Evolutionary conservation across 2,113 vertebrate genomes (phyloP).

Genomic region (Dicrurus megarhynchus): DNA sequence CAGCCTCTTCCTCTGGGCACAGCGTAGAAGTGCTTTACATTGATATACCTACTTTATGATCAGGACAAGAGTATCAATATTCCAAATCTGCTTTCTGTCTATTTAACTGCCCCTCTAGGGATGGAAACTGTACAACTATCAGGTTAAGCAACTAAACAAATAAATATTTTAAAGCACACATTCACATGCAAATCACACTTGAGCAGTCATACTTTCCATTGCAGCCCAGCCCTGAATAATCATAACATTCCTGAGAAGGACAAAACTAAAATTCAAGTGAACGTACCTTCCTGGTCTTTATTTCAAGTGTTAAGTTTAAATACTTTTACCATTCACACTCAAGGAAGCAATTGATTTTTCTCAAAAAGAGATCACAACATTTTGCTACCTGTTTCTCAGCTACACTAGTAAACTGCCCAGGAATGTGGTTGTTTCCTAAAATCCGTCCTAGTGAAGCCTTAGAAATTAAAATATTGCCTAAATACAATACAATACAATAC

Average conservation of each 20-base stretch:
- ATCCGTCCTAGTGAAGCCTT: not conserved
- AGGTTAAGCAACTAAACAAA: not conserved
- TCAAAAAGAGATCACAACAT: not conserved
- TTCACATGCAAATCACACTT: not conserved
- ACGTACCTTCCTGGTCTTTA: not conserved
- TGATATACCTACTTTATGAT: not conserved
- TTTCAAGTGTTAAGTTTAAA: not conserved
- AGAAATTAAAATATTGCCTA: not conserved
- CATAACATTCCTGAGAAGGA: accelerated
- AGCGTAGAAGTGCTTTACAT: not conserved
- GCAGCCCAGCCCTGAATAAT: not conserved
- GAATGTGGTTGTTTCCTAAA: not conserved
- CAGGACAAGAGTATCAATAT: not conserved
- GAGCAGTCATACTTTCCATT: not conserved
- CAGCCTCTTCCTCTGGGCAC: not conserved
- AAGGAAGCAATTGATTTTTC: not conserved
- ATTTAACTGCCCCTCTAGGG: not conserved
- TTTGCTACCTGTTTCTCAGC: not conserved
- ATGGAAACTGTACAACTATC: not conserved
- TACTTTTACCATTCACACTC: not conserved
- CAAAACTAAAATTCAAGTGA: not conserved
- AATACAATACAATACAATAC: not conserved
- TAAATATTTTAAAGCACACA: not conserved
- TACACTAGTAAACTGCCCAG: not conserved
- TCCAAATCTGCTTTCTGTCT: not conserved